Conservation (phyloP, 2,113 vertebrate species). For the Otus sunia region DNA sequence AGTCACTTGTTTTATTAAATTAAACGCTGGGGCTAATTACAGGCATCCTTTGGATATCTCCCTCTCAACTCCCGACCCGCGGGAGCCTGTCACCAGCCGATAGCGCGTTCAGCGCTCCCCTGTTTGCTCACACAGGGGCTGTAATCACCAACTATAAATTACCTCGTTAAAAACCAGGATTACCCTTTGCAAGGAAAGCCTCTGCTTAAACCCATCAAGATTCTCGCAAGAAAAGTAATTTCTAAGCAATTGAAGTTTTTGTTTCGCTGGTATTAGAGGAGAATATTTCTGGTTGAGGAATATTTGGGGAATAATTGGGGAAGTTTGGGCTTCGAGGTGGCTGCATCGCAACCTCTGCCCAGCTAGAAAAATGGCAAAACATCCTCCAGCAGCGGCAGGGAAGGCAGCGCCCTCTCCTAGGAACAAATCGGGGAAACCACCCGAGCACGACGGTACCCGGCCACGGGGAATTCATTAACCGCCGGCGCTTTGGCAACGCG, state of each 20-base stretch:
- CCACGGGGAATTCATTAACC: not conserved
- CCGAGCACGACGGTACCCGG: not conserved
- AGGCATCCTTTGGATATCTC: not conserved
- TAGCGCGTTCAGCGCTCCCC: not conserved
- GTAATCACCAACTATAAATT: not conserved
- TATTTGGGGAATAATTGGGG: not conserved
- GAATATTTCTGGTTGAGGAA: not conserved
- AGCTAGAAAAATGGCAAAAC: not conserved
- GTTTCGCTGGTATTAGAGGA: not conserved
- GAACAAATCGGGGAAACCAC: not conserved
- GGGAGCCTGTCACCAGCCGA: not conserved
- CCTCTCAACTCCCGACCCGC: not conserved
- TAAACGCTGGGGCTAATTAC: not conserved
- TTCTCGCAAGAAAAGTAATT: not conserved
- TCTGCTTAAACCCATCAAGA: not conserved
- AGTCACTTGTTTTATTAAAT: not conserved
- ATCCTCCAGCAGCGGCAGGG: no score
- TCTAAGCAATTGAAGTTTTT: not conserved
- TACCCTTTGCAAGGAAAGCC: not conserved
- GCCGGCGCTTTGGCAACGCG: not conserved
- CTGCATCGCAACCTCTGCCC: not conserved
- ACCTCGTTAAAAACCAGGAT: not conserved
- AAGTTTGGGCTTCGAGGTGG: accelerated
- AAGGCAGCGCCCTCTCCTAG: not conserved
- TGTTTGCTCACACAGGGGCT: not conserved